Conservation (phyloP, 2,113 vertebrate genomes). For the Brachirus orientalis region DNA sequence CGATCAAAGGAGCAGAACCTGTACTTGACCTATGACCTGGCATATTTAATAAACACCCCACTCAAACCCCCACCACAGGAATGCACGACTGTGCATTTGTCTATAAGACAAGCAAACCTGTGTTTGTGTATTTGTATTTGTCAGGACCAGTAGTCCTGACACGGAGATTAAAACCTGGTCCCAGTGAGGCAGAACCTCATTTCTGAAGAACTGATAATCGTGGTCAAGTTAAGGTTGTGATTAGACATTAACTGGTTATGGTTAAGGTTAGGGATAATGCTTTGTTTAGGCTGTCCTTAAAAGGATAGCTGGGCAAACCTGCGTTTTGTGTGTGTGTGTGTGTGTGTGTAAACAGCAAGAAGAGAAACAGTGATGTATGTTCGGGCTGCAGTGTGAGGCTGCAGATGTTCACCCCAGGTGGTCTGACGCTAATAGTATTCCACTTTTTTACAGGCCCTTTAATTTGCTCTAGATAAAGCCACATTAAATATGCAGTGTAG, state of each 20-base stretch:
- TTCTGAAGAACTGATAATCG: too few relatives aligned
- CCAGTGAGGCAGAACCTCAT: too few relatives aligned
- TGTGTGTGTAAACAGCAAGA: constrained; percentile 40
- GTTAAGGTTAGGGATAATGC: too few relatives aligned
- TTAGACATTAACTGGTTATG: too few relatives aligned
- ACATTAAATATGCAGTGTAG: constrained; percentile 37
- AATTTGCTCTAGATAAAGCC: constrained; percentile 64
- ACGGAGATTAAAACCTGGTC: too few relatives aligned
- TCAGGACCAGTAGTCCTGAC: too few relatives aligned
- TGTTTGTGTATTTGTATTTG: constrained; percentile 15
- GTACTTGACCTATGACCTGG: constrained; percentile 54
- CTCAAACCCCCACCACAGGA: constrained; percentile 4
- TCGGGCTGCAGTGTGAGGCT: constrained; percentile 55
- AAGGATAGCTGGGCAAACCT: background rate
- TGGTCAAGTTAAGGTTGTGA: too few relatives aligned
- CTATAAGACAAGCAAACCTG: constrained; percentile 41
- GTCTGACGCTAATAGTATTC: constrained; percentile 61
- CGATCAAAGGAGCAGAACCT: constrained; percentile 31
- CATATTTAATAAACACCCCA: constrained; percentile 39
- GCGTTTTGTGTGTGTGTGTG: constrained; percentile 15
- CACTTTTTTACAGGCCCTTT: constrained; percentile 62
- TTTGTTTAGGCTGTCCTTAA: too few relatives aligned
- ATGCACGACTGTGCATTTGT: constrained; percentile 10
- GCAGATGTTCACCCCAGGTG: constrained; percentile 76
- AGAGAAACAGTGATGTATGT: constrained; percentile 55